Evolutionary conservation across 2,888 invertebrate species (phyloP), one percentile per base, ranked within the genome.

Genomic region (Morinoia aosen): DNA sequence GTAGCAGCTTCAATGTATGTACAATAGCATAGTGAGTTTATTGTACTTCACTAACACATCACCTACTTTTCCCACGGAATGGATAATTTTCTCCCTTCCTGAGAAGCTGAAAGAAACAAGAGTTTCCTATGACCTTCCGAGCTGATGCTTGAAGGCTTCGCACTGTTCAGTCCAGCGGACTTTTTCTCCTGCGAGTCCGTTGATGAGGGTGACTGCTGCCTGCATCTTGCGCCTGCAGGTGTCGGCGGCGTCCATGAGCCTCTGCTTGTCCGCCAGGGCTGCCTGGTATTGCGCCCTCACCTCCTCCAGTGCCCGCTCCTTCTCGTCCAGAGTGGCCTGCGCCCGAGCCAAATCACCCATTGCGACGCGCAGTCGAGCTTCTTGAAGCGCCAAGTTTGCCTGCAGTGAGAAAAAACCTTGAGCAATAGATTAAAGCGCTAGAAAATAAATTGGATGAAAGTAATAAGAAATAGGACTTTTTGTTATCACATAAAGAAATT

Each of bases 221-320:
- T 98, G 99, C 99, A 99, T 99, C 98, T 99, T 99, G 58, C 99
- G 98, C 91, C 99, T 97, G 97, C 99, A 99, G 0, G 98, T 98
- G 97, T 99, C 99, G 0, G 99, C 99, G 95, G 99, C 99, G 97
- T 99, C 99, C 0, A 98, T 98, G 40, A 99, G 97, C 96, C 98
- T 98, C 97, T 99, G 98, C 97, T 99, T 99, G 97, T 99, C 99
- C 95, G 98, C 98, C 94, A 99, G 99, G 0, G 99, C 99, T 64
- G 98, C 98, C 97, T 99, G 99, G 97, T 99, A 99, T 97, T 99
- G 98, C 96, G 98, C 98, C 97, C 99, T 99, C 0, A 99, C 99
- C 97, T 98, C 98, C 97, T 98, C 98, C 95, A 99, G 97, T 4
- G 99, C 99, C 97, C 98, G 98, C 97, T 99, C 99, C 97, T 99